Base-by-base conservation (phyloP, 2,888 invertebrate species). In the Stenolophus ochropezus region DNA sequence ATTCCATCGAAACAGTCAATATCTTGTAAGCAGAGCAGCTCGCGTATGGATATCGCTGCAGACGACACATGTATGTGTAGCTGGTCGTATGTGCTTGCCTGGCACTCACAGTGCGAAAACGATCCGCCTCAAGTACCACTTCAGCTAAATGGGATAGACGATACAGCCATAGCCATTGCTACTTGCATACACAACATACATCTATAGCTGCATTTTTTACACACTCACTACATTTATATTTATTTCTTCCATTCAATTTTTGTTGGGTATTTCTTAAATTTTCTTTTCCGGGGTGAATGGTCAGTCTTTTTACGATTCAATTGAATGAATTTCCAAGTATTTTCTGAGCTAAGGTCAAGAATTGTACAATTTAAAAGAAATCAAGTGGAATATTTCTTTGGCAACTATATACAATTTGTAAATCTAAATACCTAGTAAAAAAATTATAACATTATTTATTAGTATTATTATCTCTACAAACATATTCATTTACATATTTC, bases 211-310 rank as follows among this genome's bases (percentile, higher is more conserved):
- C 42, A 69, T 69, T 42, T 69, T 69, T 69, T 69, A 6, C 69
- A 69, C 27, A 27, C 23, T 4, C 6, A 27, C 5, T 65, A 14
- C 23, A n/a, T 69, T 69, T 33, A 33, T 69, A 42, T 69, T 69
- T 69, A 42, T 69, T 61, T 61, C 20, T 21, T n/a, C 23, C 23
- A 14, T 61, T 25, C 61, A 23, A 61, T 25, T 61, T 61, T 23
- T 25, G 61, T 25, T 61, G 61, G n/a, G 11, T 61, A 61, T 61
- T 61, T 61, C 61, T 23, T 61, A 61, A 61, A 61, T 61, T 61
- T 61, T 14, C 25, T 61, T 8, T 56, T 20, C 25, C 61, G 25
- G 25, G 11, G 61, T 25, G 61, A 61, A 61, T 25, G 61, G 61
- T 61, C 61, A 61, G 23, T 61, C 61, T 23, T 14, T 23, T 61